Conservation (phyloP, 2,797 vertebrate species). For the Chloroceryle inda region DNA sequence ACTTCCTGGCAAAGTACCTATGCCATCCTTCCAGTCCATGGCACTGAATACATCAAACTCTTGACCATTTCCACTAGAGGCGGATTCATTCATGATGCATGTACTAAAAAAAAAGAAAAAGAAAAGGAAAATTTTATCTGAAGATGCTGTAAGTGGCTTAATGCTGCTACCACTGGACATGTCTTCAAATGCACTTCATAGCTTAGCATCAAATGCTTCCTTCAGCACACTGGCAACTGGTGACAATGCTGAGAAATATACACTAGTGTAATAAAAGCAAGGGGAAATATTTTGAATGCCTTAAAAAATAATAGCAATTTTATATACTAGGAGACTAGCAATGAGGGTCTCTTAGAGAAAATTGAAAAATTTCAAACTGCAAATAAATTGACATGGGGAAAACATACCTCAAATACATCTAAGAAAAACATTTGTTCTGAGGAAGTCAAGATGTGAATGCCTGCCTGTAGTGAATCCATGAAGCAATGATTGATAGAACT, state of each 20-base stretch:
- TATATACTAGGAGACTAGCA: neutral
- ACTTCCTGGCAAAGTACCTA: conserved; percentile 88
- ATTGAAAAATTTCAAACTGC: neutral
- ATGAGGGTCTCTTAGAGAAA: neutral
- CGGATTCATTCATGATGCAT: conserved; percentile 85
- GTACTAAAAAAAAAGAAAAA: conserved; percentile 39
- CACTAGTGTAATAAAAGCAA: neutral
- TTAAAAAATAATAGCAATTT: neutral
- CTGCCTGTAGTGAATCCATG: neutral
- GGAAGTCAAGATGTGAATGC: neutral
- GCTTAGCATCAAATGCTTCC: neutral
- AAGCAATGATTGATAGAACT: neutral
- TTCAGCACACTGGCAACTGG: neutral
- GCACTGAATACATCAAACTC: conserved; percentile 89
- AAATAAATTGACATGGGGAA: neutral
- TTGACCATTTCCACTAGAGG: conserved; percentile 81
- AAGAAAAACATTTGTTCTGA: neutral
- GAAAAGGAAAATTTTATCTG: neutral
- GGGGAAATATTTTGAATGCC: neutral
- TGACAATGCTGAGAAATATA: neutral
- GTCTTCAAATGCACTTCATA: neutral
- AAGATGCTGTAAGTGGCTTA: neutral
- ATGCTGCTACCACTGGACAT: neutral
- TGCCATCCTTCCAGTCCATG: conserved; percentile 90
- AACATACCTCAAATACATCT: neutral